These are phyloP conservation scores for Tachina grossa DNA, from an alignment of 2,888 invertebrate genomes.

Conservation along the genomic window DNA sequence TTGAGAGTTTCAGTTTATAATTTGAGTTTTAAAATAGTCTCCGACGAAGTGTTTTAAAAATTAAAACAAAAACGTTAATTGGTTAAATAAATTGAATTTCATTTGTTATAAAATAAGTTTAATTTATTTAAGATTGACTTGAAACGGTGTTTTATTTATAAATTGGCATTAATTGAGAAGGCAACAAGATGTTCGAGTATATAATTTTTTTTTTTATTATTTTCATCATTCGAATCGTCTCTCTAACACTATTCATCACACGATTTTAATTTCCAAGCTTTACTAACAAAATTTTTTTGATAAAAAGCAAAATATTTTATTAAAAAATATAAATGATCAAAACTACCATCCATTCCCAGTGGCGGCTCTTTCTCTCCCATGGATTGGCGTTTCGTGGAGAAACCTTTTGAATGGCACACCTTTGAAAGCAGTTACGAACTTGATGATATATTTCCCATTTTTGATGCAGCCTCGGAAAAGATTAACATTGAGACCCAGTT, in stretches of 20 bases:
- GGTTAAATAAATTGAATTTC: background rate
- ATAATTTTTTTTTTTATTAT: conserved; percentile 43
- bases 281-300: conserved; percentile 6
- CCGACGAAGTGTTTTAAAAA: background rate
- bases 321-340: conserved; percentile 7
- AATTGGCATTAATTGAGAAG: conserved; percentile 11
- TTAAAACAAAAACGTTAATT: background rate
- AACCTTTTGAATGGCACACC: conserved; percentile 89
- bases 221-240: conserved; percentile 14
- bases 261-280: conserved; percentile 26
- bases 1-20: background rate
- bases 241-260: conserved; percentile 52
- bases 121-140: background rate
- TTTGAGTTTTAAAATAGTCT: background rate
- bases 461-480: conserved; percentile 84
- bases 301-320: conserved; percentile 15
- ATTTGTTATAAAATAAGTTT: background rate
- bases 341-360: conserved; percentile 77
- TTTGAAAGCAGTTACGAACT: conserved; percentile 90
- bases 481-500: conserved; percentile 81
- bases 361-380: conserved; percentile 85
- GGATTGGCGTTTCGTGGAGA: conserved; percentile 90
- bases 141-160: background rate
- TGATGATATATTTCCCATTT: conserved; percentile 89
- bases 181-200: conserved; percentile 42